phyloP scores from a whole-genome alignment of 2,888 invertebrate species.

The Cryptocephalus moraei region DNA sequence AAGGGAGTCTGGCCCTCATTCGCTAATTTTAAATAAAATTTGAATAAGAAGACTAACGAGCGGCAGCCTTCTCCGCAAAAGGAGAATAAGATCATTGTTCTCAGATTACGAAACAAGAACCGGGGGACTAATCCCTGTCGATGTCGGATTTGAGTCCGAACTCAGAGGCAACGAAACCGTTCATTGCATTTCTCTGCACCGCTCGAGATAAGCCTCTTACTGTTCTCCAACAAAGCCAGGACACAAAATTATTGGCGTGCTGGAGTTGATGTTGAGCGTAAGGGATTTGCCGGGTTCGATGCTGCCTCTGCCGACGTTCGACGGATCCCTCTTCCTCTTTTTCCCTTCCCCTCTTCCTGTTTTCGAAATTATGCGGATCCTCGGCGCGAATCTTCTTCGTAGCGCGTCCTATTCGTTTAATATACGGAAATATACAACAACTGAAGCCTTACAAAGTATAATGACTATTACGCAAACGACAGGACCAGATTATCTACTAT shows the following conservation, averaged over 20 bases:
- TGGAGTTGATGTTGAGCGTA: neutral
- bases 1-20: no score
- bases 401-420: no score
- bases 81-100: conserved; percentile 8
- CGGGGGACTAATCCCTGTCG: conserved; percentile 5
- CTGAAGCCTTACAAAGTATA: no score
- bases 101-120: conserved; percentile 7
- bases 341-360: no score
- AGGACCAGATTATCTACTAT: no score
- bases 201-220: neutral
- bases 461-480: no score
- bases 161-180: neutral
- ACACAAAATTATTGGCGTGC: neutral
- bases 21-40: conserved; percentile 6
- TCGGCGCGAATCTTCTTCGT: no score
- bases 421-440: no score
- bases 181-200: neutral
- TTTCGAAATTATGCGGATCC: no score
- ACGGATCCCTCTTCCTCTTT: no score
- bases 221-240: neutral
- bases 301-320: no score
- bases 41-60: conserved; percentile 9
- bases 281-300: no score
- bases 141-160: conserved; percentile 3
- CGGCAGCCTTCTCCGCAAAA: conserved; percentile 1